Evolutionary conservation across 2,113 vertebrate species (phyloP), one percentile per base, ranked within the genome.

Genomic region (Tretioscincus oriximinensis): DNA sequence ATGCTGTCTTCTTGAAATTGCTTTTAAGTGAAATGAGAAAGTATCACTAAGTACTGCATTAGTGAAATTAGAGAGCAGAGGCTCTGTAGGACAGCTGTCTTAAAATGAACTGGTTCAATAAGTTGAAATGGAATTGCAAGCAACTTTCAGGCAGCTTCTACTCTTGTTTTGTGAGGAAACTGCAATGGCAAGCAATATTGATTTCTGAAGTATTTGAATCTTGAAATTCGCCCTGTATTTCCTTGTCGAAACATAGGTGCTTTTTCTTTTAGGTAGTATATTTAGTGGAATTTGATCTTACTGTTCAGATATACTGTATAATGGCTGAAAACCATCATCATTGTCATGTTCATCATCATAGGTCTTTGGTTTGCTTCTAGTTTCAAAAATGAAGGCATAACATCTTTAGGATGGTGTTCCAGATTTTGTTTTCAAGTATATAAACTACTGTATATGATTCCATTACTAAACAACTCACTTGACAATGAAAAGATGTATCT

Each of bases 181-280:
- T 49, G 41, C 75, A 77, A 18, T 35, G 26, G 41, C 61, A 64
- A 49, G 75, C 75, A 77, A 66, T 69, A 77, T 73, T 65, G 41
- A 73, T 73, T 64, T 6, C 21, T 26, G 14, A 24, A 45, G 3
- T 24, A 54, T 87, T 88, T 83, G 85, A 29, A 18, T 73, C 79
- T 49, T 75, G n/a, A 63, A 64, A 47, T 26, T 45, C 12, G 28
- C 9, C 76, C 0, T 54, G 20, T 18, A 73, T 73, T 73, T 51
- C 51, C 66, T 73, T 6, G 31, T 82, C 67, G 82, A 61, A 71
- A 77, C 75, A 22, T 70, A 82, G 54, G 70, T 81, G 28, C 68
- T 81, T 41, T 82, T 29, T 64, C 5, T 5, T n/a, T 69, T 47
- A 16, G 47, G 73, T 18, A 58, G 54, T 58, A 18, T 58, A 58